phyloP scores from a whole-genome alignment of 2,888 invertebrate species.

The Melinaea menophilus region DNA sequence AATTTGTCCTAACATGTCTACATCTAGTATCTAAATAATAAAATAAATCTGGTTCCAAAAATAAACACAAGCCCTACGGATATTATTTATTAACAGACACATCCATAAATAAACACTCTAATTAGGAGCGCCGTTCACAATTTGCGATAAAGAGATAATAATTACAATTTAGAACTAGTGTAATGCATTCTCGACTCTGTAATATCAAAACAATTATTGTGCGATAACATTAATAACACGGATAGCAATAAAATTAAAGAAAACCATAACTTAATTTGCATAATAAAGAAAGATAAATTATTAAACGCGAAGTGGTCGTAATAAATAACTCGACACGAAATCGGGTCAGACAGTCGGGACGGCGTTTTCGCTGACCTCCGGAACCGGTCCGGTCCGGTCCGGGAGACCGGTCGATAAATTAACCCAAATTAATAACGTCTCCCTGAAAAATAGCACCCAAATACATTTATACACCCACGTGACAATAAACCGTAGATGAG shows the following conservation, averaged over 20 bases:
- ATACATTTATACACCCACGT: slow-evolving; percentile 43
- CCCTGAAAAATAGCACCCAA: slow-evolving; percentile 41
- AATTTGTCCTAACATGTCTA: too few species aligned
- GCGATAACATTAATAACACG: neutral
- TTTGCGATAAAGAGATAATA: too few species aligned
- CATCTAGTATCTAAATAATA: too few species aligned
- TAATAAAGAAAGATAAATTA: slow-evolving; percentile 20
- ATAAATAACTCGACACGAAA: slow-evolving; percentile 25
- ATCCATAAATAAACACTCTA: too few species aligned
- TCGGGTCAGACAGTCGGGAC: slow-evolving; percentile 27
- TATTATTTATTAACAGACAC: too few species aligned
- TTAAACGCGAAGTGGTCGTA: slow-evolving; percentile 22
- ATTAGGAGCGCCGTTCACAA: too few species aligned
- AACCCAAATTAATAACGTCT: slow-evolving; percentile 33
- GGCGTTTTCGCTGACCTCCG: slow-evolving; percentile 29
- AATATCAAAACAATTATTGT: neutral
- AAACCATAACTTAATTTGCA: slow-evolving; percentile 2
- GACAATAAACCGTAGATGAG: slow-evolving; percentile 37
- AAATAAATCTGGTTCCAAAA: too few species aligned
- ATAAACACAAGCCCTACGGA: too few species aligned
- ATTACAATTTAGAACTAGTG: too few species aligned
- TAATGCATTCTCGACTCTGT: too few species aligned
- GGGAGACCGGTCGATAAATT: slow-evolving; percentile 31
- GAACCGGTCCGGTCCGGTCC: slow-evolving; percentile 33
- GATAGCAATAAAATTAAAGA: slow-evolving; percentile 3